phyloP scores from a whole-genome alignment of 2,113 vertebrate species.

The Colistium nudipinnis region DNA sequence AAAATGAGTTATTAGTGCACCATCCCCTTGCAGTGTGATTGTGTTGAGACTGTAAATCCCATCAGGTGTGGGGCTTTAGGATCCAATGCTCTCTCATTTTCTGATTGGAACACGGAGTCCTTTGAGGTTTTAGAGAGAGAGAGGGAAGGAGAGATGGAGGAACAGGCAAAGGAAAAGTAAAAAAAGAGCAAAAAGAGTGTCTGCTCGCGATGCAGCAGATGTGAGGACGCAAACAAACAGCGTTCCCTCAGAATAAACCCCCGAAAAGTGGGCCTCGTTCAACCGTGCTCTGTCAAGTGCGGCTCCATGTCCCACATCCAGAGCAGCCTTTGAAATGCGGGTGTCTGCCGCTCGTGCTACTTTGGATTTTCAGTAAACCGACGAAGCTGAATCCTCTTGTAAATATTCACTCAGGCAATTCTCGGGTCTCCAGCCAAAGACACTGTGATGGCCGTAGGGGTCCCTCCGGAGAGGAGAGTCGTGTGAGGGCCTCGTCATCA shows the following conservation, averaged over 20 bases:
- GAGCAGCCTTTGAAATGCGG: background rate
- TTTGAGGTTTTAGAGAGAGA: constrained; percentile 15
- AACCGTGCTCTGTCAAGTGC: background rate
- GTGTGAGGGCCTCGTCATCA: constrained; percentile 11
- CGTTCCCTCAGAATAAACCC: constrained; percentile 15
- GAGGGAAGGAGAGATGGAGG: background rate
- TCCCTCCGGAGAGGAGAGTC: background rate
- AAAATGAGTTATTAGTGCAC: constrained; percentile 31
- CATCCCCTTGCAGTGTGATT: constrained; percentile 26
- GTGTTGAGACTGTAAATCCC: constrained; percentile 47
- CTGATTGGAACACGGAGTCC: constrained; percentile 15
- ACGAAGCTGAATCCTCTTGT: constrained; percentile 23
- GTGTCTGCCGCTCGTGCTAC: background rate
- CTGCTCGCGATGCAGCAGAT: constrained; percentile 4
- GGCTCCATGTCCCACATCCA: constrained; percentile 7
- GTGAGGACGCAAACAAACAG: constrained; percentile 17
- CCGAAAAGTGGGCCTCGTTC: background rate
- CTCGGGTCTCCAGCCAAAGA: constrained; percentile 10
- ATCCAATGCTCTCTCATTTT: constrained; percentile 14
- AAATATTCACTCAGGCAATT: constrained; percentile 20
- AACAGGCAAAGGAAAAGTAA: background rate
- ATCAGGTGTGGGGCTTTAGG: constrained; percentile 43
- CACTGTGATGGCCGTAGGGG: constrained; percentile 20
- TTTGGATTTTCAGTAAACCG: constrained; percentile 20
- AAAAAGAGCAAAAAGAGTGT: constrained; percentile 2